Evolutionary conservation across 2,888 invertebrate species (phyloP), one percentile per base, ranked within the genome.

Genomic region (Agrochola lota): DNA sequence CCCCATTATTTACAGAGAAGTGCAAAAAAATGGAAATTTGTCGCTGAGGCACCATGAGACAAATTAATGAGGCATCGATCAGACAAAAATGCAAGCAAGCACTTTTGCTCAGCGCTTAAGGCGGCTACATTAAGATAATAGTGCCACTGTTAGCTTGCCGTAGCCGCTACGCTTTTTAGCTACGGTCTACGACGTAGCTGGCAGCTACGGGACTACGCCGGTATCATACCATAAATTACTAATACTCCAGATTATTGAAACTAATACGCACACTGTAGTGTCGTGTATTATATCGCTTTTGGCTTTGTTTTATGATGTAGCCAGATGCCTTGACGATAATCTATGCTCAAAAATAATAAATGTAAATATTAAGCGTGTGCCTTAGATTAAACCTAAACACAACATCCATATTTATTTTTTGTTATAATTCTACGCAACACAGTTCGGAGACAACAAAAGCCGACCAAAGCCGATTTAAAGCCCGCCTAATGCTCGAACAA

Each of bases 381-480:
- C 35, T 30, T 20, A 11, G 17, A 60, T 57, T 30, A 57, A 78
- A 55, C 20, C 46, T 49, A 35, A 60, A 52, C 43, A 62, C 17
- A 69, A 46, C n/a, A 15, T 6, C 0, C 15, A 40, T 55, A 46
- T 46, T 46, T 12, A 69, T 83, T 74, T 74, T 52, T 57, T 30
- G 40, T 43, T 40, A 26, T 57, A 74, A 78, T 57, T 64, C 40
- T 23, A 59, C 66, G 26, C 23, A 62, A 71, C 60, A 64, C 52
- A 68, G 35, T 69, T 43, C 7, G 0, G 26, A 62, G 35, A 74
- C 30, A 66, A 63, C 64, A 67, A 63, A 70, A 64, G 68, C 62
- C 57, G 60, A 74, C 35, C 55, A 79, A 80, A 83, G 73, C 63
- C 12, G 73, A 81, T 71, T 59, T 63, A 71, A 73, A 83, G 23